phyloP scores from a whole-genome alignment of 1,140 invertebrate genomes.

The Aphelinus atriplicis region DNA sequence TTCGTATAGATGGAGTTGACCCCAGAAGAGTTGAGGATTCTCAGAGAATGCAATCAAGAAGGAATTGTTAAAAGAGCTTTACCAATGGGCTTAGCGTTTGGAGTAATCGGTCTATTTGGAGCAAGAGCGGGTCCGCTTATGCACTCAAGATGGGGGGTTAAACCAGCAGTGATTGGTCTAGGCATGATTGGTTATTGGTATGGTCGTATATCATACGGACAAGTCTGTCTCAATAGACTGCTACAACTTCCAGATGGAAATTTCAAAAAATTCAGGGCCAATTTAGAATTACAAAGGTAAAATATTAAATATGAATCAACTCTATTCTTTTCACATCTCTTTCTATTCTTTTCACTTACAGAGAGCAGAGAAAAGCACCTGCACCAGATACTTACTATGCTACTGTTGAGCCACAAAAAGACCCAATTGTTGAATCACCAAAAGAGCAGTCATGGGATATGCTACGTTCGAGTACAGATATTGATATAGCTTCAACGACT shows the following conservation, averaged over 20 bases:
- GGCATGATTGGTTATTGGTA: slow-evolving; percentile 15
- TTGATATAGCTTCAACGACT: slow-evolving; percentile 26
- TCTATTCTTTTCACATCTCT: too few species aligned
- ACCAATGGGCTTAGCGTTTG: slow-evolving; percentile 10
- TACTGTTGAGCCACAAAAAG: slow-evolving; percentile 9
- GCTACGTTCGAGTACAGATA: slow-evolving; percentile 19
- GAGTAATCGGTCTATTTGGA: not conserved
- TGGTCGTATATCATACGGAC: slow-evolving; percentile 20
- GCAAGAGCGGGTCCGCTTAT: slow-evolving; percentile 5
- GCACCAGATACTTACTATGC: not conserved
- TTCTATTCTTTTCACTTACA: not conserved
- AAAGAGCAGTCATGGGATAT: not conserved
- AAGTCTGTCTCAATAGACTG: slow-evolving; percentile 6
- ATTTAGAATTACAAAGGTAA: too few species aligned
- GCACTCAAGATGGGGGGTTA: slow-evolving; percentile 1
- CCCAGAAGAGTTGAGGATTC: slow-evolving; percentile 20
- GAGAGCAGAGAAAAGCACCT: not conserved
- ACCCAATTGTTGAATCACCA: not conserved
- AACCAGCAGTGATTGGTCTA: slow-evolving; percentile 12
- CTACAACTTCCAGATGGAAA: slow-evolving; percentile 29
- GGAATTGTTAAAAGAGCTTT: slow-evolving; percentile 25
- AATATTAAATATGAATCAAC: too few species aligned
- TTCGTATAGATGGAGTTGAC: not conserved
- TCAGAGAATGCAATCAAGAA: slow-evolving; percentile 9
- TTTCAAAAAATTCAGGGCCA: slow-evolving; percentile 1